Evolutionary conservation across 2,113 vertebrate species (phyloP), one percentile per base, ranked within the genome.

Genomic region (Typhlomys cinereus): DNA sequence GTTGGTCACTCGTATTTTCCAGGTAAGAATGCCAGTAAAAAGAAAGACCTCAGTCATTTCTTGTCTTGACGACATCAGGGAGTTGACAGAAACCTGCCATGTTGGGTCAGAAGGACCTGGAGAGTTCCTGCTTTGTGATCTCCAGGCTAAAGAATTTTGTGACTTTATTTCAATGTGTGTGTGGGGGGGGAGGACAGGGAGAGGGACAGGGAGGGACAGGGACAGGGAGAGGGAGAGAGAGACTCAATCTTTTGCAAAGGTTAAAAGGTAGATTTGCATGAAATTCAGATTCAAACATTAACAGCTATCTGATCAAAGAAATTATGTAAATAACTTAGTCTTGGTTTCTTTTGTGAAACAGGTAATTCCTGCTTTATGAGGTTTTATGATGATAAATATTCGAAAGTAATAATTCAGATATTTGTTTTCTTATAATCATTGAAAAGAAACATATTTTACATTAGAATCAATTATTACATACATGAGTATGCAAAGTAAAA

Each of bases 281-380:
- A 88, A 85, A 62, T 66, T 90, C 66, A 62, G 20, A 61, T 11
- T 90, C 15, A 83, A 41, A 4, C 41, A 79, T 15, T 89, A 78
- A 75, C 18, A 88, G 71, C 41, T 84, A 27, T 8, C 50, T 74
- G 69, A 73, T 18, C 52, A 75, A 50, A 21, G 41, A 91, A 57
- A 41, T 80, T 41, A 61, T 80, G 69, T 70, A 48, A 88, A n/a
- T n/a, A n/a, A 64, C 34, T 75, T 1, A 73, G 48, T 41, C 39
- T 79, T 74, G 44, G 29, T 76, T 94, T 88, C 71, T 61, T 69
- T 85, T 67, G 27, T 70, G 78, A 92, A 88, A 57, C 12, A n/a
- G 27, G 64, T 34, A 66, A 84, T 66, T 81, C 5, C n/a, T 66
- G 17, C 29, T 31, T 92, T 82, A 82, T n/a, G 66, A 36, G 78